Percentiles rank a stretch among this genome's conserved stretches.
phyloP scores from a whole-genome alignment of 2,113 vertebrate species.

The Periophthalmus modestus region DNA sequence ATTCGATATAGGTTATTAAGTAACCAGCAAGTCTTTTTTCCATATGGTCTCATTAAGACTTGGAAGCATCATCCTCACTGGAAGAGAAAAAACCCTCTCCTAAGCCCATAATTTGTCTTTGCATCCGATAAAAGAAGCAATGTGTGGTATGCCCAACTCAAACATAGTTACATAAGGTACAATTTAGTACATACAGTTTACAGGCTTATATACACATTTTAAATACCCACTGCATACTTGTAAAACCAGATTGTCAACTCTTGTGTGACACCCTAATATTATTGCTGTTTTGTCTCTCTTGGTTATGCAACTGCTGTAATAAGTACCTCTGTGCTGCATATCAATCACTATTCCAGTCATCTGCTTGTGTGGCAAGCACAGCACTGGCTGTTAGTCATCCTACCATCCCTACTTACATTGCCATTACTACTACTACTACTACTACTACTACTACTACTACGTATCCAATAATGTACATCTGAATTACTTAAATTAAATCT shows the following conservation, averaged over 20 bases:
- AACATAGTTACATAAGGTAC: neutral
- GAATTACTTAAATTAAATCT: too few species aligned
- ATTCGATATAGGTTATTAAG: neutral
- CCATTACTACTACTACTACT: neutral
- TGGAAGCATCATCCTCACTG: neutral
- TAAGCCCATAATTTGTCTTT: neutral
- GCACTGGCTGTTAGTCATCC: constrained; percentile 60
- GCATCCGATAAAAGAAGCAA: neutral
- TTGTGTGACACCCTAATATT: neutral
- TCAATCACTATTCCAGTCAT: constrained; percentile 48
- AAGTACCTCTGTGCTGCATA: constrained; percentile 37
- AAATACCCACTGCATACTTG: neutral
- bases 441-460: neutral
- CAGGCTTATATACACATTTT: neutral
- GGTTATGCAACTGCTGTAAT: constrained; percentile 48
- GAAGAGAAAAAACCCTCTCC: neutral
- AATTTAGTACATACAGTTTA: neutral
- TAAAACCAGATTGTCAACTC: neutral
- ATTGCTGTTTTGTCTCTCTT: constrained; percentile 35
- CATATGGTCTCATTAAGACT: neutral
- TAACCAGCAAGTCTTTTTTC: neutral
- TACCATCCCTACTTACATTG: neutral
- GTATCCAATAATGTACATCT: too few species aligned
- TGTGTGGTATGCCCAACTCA: neutral
- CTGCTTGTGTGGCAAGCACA: constrained; percentile 9